A percentile compares a stretch with the other conserved stretches of the same genome.
Conservation (phyloP, 2,888 invertebrate species). For the Plutella xylostella region DNA sequence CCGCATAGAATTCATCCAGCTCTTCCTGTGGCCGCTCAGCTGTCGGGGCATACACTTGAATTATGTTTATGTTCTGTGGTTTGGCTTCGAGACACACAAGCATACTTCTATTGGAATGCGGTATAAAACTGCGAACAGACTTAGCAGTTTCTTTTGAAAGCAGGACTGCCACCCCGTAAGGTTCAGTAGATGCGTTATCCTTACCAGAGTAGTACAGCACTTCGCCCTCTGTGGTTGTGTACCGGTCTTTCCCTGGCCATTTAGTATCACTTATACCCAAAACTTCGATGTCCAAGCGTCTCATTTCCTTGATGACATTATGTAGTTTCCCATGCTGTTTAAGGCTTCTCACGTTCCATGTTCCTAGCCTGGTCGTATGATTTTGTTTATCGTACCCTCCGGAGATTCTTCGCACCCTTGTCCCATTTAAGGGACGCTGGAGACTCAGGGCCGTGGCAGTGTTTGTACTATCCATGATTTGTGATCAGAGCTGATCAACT, state of each 20-base stretch:
- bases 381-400: not conserved
- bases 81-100: not conserved
- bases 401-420: slow-evolving; percentile 1
- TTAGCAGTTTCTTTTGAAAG: not conserved
- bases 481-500: not conserved
- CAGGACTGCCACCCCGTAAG: not conserved
- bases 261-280: not conserved
- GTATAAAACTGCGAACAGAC: not conserved
- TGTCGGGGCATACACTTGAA: slow-evolving; percentile 1
- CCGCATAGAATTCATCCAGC: not conserved
- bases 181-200: not conserved
- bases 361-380: not conserved
- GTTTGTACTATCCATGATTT: not conserved
- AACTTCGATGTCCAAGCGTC: not conserved
- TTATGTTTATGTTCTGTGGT: not conserved
- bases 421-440: too few relatives aligned
- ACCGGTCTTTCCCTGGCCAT: not conserved
- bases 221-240: not conserved
- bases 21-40: not conserved
- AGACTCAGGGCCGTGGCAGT: not conserved
- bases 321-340: not conserved
- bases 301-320: not conserved
- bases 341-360: not conserved
- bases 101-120: not conserved
- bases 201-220: not conserved